Evolutionary conservation across 2,113 vertebrate genomes (phyloP).

Genomic region (Lipophrys pholis): DNA sequence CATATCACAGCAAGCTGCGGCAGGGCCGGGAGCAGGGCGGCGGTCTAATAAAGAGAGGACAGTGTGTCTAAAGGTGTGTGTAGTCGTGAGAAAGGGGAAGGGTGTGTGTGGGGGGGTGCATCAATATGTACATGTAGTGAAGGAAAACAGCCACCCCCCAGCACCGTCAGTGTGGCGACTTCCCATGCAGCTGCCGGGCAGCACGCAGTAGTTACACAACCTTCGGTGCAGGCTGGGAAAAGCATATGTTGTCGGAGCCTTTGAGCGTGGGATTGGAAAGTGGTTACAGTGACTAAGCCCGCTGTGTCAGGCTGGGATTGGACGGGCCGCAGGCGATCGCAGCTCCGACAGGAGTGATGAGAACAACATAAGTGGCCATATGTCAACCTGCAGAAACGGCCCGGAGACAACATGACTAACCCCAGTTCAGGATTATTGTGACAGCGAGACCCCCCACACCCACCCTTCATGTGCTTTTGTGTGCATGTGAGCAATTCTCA

Average conservation of each 20-base stretch:
- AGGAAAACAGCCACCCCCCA: conserved; percentile 22
- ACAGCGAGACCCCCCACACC: neutral
- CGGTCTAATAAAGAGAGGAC: conserved; percentile 45
- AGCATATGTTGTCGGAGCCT: conserved; percentile 10
- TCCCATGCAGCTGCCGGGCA: conserved; percentile 22
- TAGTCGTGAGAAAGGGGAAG: no score
- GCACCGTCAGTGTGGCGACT: neutral
- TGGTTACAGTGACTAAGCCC: conserved; percentile 48
- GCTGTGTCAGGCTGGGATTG: conserved; percentile 50
- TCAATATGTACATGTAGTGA: neutral
- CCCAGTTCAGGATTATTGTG: conserved; percentile 20
- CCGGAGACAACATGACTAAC: conserved; percentile 37
- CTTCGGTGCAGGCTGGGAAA: conserved; percentile 24
- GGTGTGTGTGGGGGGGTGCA: neutral
- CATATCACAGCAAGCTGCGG: conserved; percentile 61
- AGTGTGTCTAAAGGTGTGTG: conserved; percentile 3
- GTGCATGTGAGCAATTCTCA: neutral
- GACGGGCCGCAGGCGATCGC: conserved; percentile 34
- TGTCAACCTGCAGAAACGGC: conserved; percentile 56
- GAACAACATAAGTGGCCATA: conserved; percentile 53
- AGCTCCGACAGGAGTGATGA: conserved; percentile 40
- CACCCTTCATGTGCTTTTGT: neutral
- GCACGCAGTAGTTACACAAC: conserved; percentile 47
- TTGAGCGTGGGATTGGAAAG: conserved; percentile 29
- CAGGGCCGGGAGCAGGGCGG: conserved; percentile 35